Evolutionary conservation across 2,797 vertebrate species (phyloP).

Genomic region (Tiaroga cobitis): DNA sequence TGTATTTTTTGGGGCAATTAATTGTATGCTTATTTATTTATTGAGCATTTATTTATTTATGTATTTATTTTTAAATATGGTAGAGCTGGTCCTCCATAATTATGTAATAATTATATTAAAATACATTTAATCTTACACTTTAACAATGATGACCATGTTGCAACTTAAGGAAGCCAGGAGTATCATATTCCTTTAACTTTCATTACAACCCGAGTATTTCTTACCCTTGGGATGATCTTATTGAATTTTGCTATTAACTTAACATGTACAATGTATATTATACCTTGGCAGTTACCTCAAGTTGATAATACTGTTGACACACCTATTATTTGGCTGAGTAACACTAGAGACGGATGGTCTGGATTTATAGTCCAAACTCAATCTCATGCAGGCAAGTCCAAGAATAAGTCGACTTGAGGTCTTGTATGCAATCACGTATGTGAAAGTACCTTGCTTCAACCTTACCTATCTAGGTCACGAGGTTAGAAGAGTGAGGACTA

Average conservation of each 20-base stretch:
- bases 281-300: neutral
- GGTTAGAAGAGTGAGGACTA: slow-evolving; percentile 42
- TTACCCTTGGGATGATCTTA: neutral
- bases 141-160: neutral
- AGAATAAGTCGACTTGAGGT: slow-evolving; percentile 7
- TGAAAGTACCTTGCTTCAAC: slow-evolving; percentile 44
- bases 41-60: too few species aligned
- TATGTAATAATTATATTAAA: neutral
- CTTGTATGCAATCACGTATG: slow-evolving; percentile 3
- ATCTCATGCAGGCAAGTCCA: slow-evolving; percentile 3
- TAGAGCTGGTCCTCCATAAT: too few species aligned
- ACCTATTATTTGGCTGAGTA: neutral
- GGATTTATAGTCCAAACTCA: neutral
- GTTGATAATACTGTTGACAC: neutral
- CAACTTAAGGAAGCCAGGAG: slow-evolving; percentile 1
- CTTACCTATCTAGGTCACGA: slow-evolving; percentile 48
- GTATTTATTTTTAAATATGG: too few species aligned
- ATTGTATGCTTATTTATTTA: too few species aligned
- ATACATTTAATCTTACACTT: neutral
- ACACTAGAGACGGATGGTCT: neutral
- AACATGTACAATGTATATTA: neutral
- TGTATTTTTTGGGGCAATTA: too few species aligned
- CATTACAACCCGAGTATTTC: neutral
- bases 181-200: neutral
- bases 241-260: neutral